Conservation (phyloP, 2,888 invertebrate genomes). For the Agrochola lychnidis region DNA sequence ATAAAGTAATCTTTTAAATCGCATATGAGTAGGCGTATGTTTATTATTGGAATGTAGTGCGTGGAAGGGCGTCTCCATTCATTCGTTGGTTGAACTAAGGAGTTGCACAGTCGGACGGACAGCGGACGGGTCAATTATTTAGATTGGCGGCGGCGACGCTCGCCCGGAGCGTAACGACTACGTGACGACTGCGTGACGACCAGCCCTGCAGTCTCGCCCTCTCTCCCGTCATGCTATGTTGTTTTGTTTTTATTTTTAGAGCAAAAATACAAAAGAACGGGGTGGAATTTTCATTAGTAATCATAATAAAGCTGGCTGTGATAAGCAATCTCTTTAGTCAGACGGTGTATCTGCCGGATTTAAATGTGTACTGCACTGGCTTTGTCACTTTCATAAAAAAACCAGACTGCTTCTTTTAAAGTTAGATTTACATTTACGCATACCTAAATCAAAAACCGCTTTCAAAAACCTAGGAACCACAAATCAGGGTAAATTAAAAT, state of each 20-base stretch:
- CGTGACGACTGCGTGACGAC: slow-evolving; percentile 76
- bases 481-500: slow-evolving; percentile 10
- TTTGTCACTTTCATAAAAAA: not conserved
- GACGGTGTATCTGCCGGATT: slow-evolving; percentile 5
- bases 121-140: slow-evolving; percentile 89
- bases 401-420: not conserved
- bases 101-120: slow-evolving; percentile 85
- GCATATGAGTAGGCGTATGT: slow-evolving; percentile 47
- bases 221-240: slow-evolving; percentile 57
- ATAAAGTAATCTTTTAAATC: slow-evolving; percentile 53
- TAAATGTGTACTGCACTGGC: slow-evolving; percentile 6
- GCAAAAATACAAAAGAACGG: slow-evolving; percentile 63
- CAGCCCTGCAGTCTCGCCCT: slow-evolving; percentile 61
- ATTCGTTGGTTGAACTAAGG: slow-evolving; percentile 73
- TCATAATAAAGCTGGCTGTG: slow-evolving; percentile 63
- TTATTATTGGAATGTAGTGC: slow-evolving; percentile 41
- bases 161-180: slow-evolving; percentile 74
- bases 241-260: slow-evolving; percentile 66
- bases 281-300: slow-evolving; percentile 65
- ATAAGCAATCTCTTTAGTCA: slow-evolving; percentile 54
- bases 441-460: not conserved
- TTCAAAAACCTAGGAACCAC: not conserved
- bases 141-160: slow-evolving; percentile 88
- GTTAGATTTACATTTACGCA: not conserved
- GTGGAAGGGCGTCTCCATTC: slow-evolving; percentile 72